Conservation (phyloP, 1,140 invertebrate genomes). For the Tenebrio molitor region DNA sequence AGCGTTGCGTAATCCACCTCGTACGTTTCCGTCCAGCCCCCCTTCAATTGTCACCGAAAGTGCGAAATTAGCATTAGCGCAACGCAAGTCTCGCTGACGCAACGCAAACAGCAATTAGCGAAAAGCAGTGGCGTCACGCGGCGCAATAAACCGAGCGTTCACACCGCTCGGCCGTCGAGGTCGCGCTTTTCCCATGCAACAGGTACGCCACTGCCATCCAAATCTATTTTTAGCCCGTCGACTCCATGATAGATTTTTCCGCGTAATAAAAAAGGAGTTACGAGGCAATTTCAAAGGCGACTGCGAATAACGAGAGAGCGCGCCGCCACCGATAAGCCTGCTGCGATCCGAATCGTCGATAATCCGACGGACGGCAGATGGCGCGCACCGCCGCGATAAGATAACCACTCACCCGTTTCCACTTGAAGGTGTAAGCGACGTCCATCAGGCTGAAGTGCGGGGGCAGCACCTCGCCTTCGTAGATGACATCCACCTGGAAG, state of each 20-base stretch:
- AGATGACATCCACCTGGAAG: slow-evolving; percentile 74
- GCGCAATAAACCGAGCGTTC: not conserved
- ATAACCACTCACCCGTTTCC: slow-evolving; percentile 77
- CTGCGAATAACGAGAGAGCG: not conserved
- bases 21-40: too few relatives aligned
- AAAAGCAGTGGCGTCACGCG: not conserved
- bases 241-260: slow-evolving; percentile 2
- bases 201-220: not conserved
- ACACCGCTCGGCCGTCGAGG: not conserved
- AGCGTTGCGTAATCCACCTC: too few relatives aligned
- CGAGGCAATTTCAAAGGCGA: not conserved
- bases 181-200: not conserved
- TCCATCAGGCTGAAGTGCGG: slow-evolving; percentile 83
- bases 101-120: not conserved
- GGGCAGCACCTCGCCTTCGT: slow-evolving; percentile 77
- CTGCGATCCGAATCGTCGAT: not conserved
- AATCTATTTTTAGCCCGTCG: slow-evolving; percentile 10
- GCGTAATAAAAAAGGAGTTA: not conserved
- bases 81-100: not conserved
- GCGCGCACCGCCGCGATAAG: not conserved
- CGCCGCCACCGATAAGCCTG: not conserved
- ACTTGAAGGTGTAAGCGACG: slow-evolving; percentile 84
- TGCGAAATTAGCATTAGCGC: not conserved
- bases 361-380: too few relatives aligned
- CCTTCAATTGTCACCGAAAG: not conserved